Conservation (phyloP, 2,888 invertebrate genomes). For the Eristalis pertinax region DNA sequence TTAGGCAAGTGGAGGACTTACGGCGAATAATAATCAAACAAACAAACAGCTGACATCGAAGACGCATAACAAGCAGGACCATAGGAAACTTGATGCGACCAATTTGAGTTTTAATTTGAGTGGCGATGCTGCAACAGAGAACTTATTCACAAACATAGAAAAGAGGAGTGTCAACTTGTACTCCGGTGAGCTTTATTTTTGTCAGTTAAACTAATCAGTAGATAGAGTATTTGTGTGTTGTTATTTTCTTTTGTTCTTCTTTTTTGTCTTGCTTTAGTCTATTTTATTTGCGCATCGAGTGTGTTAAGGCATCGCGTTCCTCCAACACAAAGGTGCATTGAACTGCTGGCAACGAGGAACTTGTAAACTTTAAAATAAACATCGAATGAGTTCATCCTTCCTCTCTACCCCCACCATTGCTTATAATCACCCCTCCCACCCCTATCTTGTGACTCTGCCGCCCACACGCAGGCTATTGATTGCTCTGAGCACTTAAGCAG, state of each 20-base stretch:
- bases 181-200: constrained; percentile 42
- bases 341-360: background rate
- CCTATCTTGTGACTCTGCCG: background rate
- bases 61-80: constrained; percentile 68
- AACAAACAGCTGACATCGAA: constrained; percentile 74
- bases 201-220: background rate
- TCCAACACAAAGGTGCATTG: background rate
- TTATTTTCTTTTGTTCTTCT: background rate
- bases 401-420: background rate
- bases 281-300: background rate
- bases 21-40: constrained; percentile 41
- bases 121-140: constrained; percentile 50
- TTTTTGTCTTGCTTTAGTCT: background rate
- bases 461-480: background rate
- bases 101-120: constrained; percentile 30
- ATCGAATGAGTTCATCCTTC: background rate
- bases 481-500: background rate
- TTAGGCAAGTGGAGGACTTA: constrained; percentile 75
- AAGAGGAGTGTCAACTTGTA: constrained; percentile 24
- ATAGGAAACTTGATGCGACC: constrained; percentile 30
- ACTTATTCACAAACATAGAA: constrained; percentile 36
- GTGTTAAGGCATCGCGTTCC: background rate
- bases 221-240: background rate
- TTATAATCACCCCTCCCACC: background rate
- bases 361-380: background rate